Evolutionary conservation across 1,140 invertebrate genomes (phyloP).

Genomic region (Drosophila trapezifrons): DNA sequence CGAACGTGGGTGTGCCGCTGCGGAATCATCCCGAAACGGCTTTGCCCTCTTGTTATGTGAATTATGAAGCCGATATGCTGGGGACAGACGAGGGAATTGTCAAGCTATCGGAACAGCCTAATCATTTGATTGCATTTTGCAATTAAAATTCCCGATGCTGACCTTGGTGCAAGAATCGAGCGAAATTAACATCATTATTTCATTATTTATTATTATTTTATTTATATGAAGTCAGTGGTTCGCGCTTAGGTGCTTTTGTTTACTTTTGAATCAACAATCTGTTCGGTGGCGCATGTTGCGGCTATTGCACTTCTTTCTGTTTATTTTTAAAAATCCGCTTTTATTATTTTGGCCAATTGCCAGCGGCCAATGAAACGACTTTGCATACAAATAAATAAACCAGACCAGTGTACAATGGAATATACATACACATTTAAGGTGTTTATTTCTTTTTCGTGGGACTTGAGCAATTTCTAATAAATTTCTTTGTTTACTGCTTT

Average conservation of each 20-base stretch:
- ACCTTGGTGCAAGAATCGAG: conserved; percentile 5
- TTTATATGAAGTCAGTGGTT: background rate
- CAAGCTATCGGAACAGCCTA: conserved; percentile 2
- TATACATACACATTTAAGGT: conserved; percentile 6
- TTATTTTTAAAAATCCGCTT: conserved; percentile 56
- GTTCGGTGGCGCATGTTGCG: conserved; percentile 30
- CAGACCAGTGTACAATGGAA: conserved; percentile 3
- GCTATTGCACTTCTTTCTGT: conserved; percentile 55
- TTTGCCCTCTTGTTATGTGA: conserved; percentile 13
- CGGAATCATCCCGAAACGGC: conserved; percentile 9
- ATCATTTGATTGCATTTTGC: conserved; percentile 22
- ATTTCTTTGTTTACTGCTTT: conserved; percentile 41
- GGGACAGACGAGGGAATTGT: conserved; percentile 4
- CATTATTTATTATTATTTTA: conserved; percentile 2
- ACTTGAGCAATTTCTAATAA: conserved; percentile 32
- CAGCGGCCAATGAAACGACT: conserved; percentile 35
- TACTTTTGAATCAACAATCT: conserved; percentile 14
- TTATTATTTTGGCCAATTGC: conserved; percentile 60
- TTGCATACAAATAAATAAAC: conserved; percentile 45
- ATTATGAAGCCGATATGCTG: conserved; percentile 1
- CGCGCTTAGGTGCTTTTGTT: conserved; percentile 1
- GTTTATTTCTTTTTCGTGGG: conserved; percentile 20
- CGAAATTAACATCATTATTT: background rate
- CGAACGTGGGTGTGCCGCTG: conserved; percentile 27
- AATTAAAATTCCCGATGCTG: conserved; percentile 16